phyloP scores from a whole-genome alignment of 1,140 invertebrate species.

The Drosophila bocki region DNA sequence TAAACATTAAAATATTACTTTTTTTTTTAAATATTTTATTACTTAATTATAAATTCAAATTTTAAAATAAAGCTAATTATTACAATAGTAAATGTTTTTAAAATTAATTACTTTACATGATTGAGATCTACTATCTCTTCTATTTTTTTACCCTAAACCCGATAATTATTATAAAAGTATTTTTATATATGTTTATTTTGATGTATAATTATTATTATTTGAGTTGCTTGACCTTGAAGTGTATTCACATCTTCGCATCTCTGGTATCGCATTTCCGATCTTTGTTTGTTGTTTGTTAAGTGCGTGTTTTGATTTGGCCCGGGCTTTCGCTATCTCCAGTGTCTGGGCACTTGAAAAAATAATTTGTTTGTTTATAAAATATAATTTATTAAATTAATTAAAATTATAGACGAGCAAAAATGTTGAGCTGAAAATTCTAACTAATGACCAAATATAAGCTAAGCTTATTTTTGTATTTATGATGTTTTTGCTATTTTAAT shows the following conservation, averaged over 20 bases:
- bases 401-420: not conserved
- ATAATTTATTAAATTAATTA: not conserved
- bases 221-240: slow-evolving; percentile 22
- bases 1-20: too few species aligned
- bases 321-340: slow-evolving; percentile 42
- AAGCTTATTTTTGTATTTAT: not conserved
- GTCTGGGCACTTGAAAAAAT: slow-evolving; percentile 1
- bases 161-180: too few species aligned
- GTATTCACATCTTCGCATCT: slow-evolving; percentile 22
- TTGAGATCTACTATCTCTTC: not conserved
- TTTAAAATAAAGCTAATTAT: too few species aligned
- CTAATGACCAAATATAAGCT: too few species aligned
- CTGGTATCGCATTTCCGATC: slow-evolving; percentile 8
- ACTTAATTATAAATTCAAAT: too few species aligned
- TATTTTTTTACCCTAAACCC: not conserved
- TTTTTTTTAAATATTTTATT: too few species aligned
- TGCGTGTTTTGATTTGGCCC: slow-evolving; percentile 38
- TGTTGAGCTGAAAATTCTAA: not conserved
- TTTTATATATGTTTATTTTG: not conserved
- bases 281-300: slow-evolving; percentile 26
- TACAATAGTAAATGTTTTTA: not conserved
- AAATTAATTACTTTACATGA: not conserved
- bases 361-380: not conserved
- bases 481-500: not conserved
- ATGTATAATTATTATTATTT: not conserved